A percentile compares a stretch with the other conserved stretches of the same genome.
These are phyloP conservation scores for Ichneumoninae sp. DNA, from an alignment of 2,888 invertebrate genomes.

Conservation along the genomic window DNA sequence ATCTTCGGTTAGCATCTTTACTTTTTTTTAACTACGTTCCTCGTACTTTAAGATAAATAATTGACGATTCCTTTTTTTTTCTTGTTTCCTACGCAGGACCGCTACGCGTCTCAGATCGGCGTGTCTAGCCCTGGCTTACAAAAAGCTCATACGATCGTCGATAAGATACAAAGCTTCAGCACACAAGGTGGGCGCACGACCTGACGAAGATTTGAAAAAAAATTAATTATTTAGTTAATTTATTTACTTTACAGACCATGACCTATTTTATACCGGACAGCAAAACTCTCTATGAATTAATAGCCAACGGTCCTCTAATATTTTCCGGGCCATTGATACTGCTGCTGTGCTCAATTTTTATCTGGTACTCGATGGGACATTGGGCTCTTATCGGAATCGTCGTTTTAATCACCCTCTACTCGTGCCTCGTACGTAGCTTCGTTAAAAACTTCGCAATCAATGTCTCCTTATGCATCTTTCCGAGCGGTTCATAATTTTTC, in stretches of 20 bases:
- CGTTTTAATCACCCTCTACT: conserved; percentile 84
- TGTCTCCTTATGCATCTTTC: background rate
- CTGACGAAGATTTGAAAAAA: background rate
- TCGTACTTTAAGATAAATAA: background rate
- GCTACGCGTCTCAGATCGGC: conserved; percentile 79
- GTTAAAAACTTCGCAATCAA: background rate
- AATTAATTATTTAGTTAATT: conserved; percentile 75
- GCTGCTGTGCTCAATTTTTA: conserved; percentile 84
- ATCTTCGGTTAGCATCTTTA: conserved; percentile 72
- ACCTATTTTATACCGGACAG: conserved; percentile 84
- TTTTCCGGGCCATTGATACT: conserved; percentile 85
- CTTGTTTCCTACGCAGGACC: conserved; percentile 73
- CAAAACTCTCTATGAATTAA: conserved; percentile 85
- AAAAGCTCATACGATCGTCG: conserved; percentile 78
- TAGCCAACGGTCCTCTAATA: conserved; percentile 84
- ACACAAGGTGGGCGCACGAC: conserved; percentile 70
- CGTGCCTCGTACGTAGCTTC: conserved; percentile 66
- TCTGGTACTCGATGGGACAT: conserved; percentile 84
- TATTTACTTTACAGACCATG: conserved; percentile 83
- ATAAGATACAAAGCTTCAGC: conserved; percentile 73
- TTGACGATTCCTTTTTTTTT: conserved; percentile 19
- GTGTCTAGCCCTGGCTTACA: conserved; percentile 79
- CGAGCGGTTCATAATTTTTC: background rate
- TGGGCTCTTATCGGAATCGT: conserved; percentile 85
- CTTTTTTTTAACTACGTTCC: background rate